These are phyloP conservation scores for Diarsia mendica DNA, from an alignment of 2,888 invertebrate genomes.

Conservation along the genomic window DNA sequence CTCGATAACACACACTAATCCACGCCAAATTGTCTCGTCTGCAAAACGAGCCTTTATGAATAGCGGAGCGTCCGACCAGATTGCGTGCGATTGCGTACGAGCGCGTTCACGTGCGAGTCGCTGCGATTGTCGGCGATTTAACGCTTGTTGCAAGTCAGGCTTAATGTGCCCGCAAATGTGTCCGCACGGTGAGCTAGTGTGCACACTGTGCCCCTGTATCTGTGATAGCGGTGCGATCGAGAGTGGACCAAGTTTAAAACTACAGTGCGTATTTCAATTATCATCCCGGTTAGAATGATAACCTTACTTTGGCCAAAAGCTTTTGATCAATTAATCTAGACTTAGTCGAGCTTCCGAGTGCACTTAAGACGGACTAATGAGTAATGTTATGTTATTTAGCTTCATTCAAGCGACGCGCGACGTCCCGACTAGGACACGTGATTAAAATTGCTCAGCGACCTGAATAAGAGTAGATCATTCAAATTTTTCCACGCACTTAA, in stretches of 20 bases:
- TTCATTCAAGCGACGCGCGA: neutral
- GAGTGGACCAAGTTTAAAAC: neutral
- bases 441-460: conserved; percentile 15
- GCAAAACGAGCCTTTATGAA: conserved; percentile 58
- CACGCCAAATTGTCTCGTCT: conserved; percentile 44
- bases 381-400: neutral
- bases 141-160: neutral
- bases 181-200: neutral
- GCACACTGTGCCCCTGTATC: neutral
- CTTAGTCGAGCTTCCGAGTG: neutral
- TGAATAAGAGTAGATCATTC: conserved; percentile 26
- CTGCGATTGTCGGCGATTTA: neutral
- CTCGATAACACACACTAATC: conserved; percentile 47
- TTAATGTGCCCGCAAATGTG: conserved; percentile 19
- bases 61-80: conserved; percentile 38
- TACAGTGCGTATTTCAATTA: too few relatives aligned
- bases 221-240: neutral
- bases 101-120: conserved; percentile 6
- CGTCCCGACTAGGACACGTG: neutral
- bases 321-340: neutral
- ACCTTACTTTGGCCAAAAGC: neutral
- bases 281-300: neutral
- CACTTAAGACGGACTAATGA: neutral
- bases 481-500: conserved; percentile 46
- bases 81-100: conserved; percentile 18